Evolutionary conservation across 53 echinoderm and acorn worm genomes (phyloP), one percentile per base, ranked within the genome.

Genomic region (Crossaster papposus): DNA sequence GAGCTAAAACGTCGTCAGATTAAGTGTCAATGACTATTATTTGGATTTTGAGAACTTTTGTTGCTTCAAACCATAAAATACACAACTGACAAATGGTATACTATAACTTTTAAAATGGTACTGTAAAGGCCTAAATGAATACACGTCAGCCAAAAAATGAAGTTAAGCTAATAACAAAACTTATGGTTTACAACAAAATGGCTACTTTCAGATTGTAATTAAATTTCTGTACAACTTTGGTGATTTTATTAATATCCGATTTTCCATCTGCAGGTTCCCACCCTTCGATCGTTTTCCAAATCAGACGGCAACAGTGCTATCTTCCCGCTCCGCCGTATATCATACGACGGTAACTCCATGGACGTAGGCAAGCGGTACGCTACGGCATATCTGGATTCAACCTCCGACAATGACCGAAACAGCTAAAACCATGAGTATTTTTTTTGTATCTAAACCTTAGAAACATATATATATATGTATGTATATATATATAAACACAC

Each of bases 221-320:
- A 44, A 44, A 44, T 44, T 44, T 7, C 9, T 44, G 44, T 9
- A 44, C n/a, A 30, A 71, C 26, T 28, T 71, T 74, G 7, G 35
- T 74, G 12, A 74, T 36, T 74, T 35, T 8, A 17, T 12, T 73
- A 73, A 28, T 51, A 38, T n/a, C 70, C 51, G 22, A 50, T 68
- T 83, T 70, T 14, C 13, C 52, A 14, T 77, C 15, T 37, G 9
- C 71, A 91, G 91, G 85, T 91, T 65, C 91, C 91, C 23, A 84
- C 82, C 70, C 78, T 91, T 13, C 82, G 91, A 20, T 84, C 91
- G 22, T 91, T 84, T 79, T 91, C 91, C 78, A 91, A 91, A 85
- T 65, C 85, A 11, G 91, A 91, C 79, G 91, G 91, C 68, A 91
- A 91, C 79, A 91, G 85, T 13, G 91, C 91, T 54, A 84, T 91